Evolutionary conservation across 2,888 invertebrate species (phyloP).

Genomic region (Melieria crassipennis): DNA sequence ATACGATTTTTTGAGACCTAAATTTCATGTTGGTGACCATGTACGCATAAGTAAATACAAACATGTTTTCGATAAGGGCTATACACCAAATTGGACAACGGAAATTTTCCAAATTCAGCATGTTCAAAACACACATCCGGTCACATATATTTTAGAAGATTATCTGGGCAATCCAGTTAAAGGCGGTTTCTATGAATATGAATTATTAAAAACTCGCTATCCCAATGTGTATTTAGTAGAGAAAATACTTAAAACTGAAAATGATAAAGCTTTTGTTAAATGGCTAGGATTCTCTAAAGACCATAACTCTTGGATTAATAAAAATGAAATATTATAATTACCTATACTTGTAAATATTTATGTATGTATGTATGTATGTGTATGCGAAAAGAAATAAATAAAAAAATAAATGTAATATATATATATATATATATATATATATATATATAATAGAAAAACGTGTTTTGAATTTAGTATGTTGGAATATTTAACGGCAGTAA

Average conservation of each 20-base stretch:
- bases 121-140: constrained; percentile 47
- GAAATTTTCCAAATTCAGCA: constrained; percentile 40
- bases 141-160: constrained; percentile 46
- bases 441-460: no score
- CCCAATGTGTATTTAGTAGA: constrained; percentile 54
- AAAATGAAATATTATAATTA: not conserved
- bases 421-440: no score
- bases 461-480: no score
- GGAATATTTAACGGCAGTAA: no score
- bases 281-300: constrained; percentile 46
- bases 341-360: no score
- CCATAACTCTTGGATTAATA: constrained; percentile 49
- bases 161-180: constrained; percentile 46
- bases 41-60: constrained; percentile 32
- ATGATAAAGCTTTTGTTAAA: constrained; percentile 36
- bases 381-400: no score
- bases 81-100: constrained; percentile 46
- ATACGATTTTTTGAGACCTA: constrained; percentile 22
- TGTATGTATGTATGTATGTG: no score
- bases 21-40: constrained; percentile 21
- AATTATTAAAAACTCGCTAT: constrained; percentile 51
- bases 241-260: constrained; percentile 46
- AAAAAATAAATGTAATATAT: no score
- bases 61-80: constrained; percentile 45
- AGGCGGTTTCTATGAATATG: constrained; percentile 53